Percentiles rank a stretch among this genome's conserved stretches.
Evolutionary conservation across 1,140 invertebrate genomes (phyloP).

Genomic region (Diachasmimorpha longicaudata): DNA sequence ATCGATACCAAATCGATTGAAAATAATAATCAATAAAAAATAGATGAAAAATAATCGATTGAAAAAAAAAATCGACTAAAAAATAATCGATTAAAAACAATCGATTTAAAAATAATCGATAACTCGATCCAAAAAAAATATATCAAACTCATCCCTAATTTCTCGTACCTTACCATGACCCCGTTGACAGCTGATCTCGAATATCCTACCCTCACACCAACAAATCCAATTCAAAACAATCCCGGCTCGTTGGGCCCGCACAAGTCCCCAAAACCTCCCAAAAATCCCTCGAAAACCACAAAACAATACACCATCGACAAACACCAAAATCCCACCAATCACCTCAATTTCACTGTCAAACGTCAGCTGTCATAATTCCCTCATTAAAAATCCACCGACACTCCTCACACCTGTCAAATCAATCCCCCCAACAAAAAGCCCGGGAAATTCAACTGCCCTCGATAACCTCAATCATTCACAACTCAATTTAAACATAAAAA

Average conservation of each 20-base stretch:
- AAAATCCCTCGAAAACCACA: background rate
- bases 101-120: no score
- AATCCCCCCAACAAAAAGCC: background rate
- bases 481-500: no score
- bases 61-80: no score
- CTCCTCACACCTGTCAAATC: conserved; percentile 13
- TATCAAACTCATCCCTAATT: no score
- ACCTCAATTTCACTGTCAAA: conserved; percentile 8
- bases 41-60: no score
- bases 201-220: background rate
- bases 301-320: background rate
- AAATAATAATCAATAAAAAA: no score
- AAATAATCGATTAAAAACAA: no score
- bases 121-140: no score
- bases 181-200: conserved; percentile 36
- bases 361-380: background rate
- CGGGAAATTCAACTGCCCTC: background rate
- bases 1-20: no score
- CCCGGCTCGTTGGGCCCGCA: background rate
- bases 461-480: background rate
- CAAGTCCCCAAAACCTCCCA: background rate
- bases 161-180: conserved; percentile 56
- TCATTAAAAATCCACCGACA: background rate
- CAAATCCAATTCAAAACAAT: conserved; percentile 13
- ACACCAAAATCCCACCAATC: background rate